Conservation (phyloP, 2,113 vertebrate species). For the Halcyon senegalensis region DNA sequence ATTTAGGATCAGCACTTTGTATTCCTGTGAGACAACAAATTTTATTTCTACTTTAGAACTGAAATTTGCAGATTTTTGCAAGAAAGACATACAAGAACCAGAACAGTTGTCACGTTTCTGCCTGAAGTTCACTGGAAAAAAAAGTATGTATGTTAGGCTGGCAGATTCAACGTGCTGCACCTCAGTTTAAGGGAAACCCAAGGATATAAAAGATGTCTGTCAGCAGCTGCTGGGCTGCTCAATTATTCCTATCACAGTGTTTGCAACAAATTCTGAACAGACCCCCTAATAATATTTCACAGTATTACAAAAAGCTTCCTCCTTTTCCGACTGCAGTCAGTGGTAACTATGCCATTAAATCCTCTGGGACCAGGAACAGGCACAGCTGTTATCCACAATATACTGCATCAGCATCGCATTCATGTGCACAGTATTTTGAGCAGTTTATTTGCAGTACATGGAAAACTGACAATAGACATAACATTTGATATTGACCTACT, state of each 20-base stretch:
- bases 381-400: background rate
- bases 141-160: background rate
- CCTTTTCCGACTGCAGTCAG: background rate
- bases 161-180: background rate
- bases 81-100: background rate
- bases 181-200: background rate
- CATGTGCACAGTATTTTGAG: background rate
- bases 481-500: background rate
- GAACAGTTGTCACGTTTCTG: background rate
- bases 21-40: background rate
- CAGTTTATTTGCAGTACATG: background rate
- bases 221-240: background rate
- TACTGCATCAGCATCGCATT: background rate
- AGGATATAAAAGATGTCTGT: background rate
- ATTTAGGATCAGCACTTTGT: background rate
- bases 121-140: background rate
- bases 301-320: background rate
- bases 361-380: background rate
- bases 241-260: background rate
- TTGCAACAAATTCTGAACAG: background rate
- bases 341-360: background rate
- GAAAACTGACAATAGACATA: background rate
- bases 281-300: background rate
- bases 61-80: background rate
- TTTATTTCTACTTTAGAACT: background rate